Evolutionary conservation across 2,888 invertebrate species (phyloP), one percentile per base, ranked within the genome.

Genomic region (Tortrix viridana): DNA sequence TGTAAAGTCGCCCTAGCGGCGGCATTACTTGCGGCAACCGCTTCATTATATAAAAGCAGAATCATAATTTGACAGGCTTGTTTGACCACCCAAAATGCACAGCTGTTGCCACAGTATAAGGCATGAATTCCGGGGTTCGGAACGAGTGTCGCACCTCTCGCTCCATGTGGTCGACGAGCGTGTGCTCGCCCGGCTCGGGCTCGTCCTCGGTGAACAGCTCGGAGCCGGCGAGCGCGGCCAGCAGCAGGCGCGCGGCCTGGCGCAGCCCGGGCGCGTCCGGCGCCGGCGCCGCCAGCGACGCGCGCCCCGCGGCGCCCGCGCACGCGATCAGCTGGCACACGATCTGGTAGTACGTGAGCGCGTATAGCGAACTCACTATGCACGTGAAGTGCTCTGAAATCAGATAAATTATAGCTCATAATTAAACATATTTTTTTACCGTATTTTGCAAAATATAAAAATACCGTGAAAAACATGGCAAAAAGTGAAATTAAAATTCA

Each of bases 271-370:
- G 50, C 46, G 48, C 52, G 57, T 49, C 53, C 46, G 19, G 20
- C 38, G 49, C 66, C 22, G 63, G 58, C 38, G 67, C 75, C 9
- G 74, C 81, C 37, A 93, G 87, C 65, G 92, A 91, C 23, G 92
- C 91, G 60, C 96, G 94, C 72, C 95, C 95, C 46, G 91, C 90
- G 49, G 94, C 94, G 44, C 94, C 94, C 77, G 96, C 90, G 68
- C 93, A 93, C 68, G 95, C 95, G 60, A 95, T 94, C 67, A 97
- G 92, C 86, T 97, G 96, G 58, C 96, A 94, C 68, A 98, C 94
- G 52, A 97, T 95, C 93, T 98, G 98, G 85, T 98, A 96, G 90
- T 97, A 98, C 66, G 96, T 93, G 68, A 98, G 93, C 84, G 98
- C 97, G 93, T 97, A 98, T 69, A 98, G 93, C 69, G 96, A 95